Evolutionary conservation across 2,113 vertebrate genomes (phyloP).

Genomic region (Apaloderma vittatum): DNA sequence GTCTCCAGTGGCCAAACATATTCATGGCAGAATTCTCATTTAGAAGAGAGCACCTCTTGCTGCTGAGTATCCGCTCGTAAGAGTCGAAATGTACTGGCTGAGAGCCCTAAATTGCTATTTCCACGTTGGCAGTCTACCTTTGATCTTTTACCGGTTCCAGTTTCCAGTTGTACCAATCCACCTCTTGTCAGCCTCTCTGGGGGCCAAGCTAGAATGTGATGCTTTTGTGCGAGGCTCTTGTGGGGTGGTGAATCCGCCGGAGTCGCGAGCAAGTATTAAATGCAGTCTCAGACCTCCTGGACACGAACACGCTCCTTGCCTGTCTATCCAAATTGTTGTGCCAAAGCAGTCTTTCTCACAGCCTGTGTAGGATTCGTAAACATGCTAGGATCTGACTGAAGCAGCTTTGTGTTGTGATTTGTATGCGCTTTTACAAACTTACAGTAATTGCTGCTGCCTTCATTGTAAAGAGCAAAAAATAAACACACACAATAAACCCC

Average conservation of each 20-base stretch:
- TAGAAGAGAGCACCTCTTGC: background rate
- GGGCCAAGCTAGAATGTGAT: background rate
- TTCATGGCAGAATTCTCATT: background rate
- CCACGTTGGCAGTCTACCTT: background rate
- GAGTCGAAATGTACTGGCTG: background rate
- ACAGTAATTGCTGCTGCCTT: constrained; percentile 72
- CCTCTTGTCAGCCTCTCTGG: background rate
- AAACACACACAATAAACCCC: constrained; percentile 61
- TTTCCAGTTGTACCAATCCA: constrained; percentile 8
- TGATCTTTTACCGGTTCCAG: background rate
- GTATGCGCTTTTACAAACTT: constrained; percentile 59
- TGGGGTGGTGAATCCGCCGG: background rate
- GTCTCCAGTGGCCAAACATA: background rate
- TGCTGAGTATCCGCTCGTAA: background rate
- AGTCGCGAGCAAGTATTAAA: background rate
- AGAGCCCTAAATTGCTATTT: background rate
- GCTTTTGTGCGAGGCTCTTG: background rate
- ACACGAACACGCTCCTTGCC: background rate
- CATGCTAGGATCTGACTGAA: constrained; percentile 21
- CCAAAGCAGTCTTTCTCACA: constrained; percentile 58
- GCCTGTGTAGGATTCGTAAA: constrained; percentile 9
- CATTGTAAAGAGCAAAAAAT: constrained; percentile 67
- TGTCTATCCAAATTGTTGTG: background rate
- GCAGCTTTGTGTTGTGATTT: constrained; percentile 66
- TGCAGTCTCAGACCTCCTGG: background rate